Base-by-base conservation (phyloP, 2,888 invertebrate species). In the Gisinianus flammeolus region DNA sequence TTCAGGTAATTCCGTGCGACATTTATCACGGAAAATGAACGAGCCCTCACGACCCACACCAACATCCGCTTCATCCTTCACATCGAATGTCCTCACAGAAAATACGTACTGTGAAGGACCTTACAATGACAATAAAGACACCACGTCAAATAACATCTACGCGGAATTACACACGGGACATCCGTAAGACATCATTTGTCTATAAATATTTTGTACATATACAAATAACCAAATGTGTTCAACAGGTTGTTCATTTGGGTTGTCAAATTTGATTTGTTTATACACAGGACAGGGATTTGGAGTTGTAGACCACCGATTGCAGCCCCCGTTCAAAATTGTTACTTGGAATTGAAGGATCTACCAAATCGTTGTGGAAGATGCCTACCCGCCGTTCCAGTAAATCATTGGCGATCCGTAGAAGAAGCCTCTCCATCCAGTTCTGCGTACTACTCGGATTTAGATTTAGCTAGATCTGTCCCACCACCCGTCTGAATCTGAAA, bases 101-200 rank as follows among this genome's bases (percentile, higher is more conserved):
- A 82, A 82, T 73, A 80, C 82, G 4, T 82, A 82, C 54, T 82
- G 82, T 62, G 82, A 82, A 75, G 82, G 82, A 19, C 82, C 82
- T 16, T 81, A 82, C 70, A 81, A 81, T 68, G 78, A 78, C 31
- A 78, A 78, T 31, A 79, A 82, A 52, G 78, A 81, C 22, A 26
- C n/a, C 5, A 31, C 69, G 2, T 75, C 79, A 6, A 79, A 76
- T 24, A 81, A 81, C 68, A 82, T 82, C 31, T 82, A 82, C 64
- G 81, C 82, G 0, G 82, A 82, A 58, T 72, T 82, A 2, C 80
- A 80, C 58, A 70, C 69, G n/a, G 79, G 77, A 44, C 66, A 68
- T 56, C 67, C 79, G 80, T 80, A 76, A 81, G 73, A 30, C 54
- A 54, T 44, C 16, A 44, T 44, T 44, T 44, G 6, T 44, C 16